Conservation (phyloP, 2,888 invertebrate genomes). For the Lamellibrachia columna region DNA sequence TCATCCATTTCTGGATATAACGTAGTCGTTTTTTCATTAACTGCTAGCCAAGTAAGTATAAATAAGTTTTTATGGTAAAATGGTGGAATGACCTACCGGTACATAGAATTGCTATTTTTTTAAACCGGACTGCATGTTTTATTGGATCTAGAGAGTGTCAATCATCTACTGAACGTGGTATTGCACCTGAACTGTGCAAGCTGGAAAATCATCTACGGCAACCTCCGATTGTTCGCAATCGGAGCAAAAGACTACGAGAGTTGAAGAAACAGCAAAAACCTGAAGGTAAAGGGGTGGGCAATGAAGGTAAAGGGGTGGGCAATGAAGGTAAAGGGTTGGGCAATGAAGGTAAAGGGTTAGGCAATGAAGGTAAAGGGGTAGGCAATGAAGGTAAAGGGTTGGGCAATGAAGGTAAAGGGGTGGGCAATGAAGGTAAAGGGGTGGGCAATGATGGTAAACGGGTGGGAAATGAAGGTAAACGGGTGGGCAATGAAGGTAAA, state of each 20-base stretch:
- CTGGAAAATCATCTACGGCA: constrained; percentile 87
- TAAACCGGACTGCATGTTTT: neutral
- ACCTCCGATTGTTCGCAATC: constrained; percentile 86
- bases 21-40: neutral
- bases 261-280: constrained; percentile 68
- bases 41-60: neutral
- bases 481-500: no score
- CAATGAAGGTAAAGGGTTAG: no score
- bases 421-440: no score
- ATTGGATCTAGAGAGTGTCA: neutral
- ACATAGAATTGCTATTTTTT: neutral
- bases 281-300: neutral
- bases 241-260: constrained; percentile 71
- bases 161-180: neutral
- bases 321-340: no score
- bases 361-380: no score
- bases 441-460: no score
- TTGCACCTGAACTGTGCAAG: constrained; percentile 52
- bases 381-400: no score
- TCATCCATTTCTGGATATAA: neutral
- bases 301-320: no score
- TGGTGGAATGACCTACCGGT: neutral
- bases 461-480: no score
- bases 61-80: neutral
- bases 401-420: no score